Conservation (phyloP, 2,888 invertebrate species). For the Stenurella melanura region DNA sequence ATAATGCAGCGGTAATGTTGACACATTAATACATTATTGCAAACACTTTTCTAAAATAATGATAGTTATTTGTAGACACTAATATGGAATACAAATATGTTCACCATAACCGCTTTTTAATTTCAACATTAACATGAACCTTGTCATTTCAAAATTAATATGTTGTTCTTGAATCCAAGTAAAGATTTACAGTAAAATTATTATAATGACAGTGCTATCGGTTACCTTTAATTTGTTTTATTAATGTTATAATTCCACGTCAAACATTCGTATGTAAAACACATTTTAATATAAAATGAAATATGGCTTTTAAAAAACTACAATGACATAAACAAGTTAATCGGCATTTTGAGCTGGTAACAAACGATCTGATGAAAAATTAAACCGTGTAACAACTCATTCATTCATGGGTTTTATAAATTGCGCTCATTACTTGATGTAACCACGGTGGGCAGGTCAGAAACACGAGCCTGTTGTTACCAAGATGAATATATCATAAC, state of each 20-base stretch:
- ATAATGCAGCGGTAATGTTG: too few species aligned
- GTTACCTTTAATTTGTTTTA: constrained; percentile 55
- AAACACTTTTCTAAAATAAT: too few species aligned
- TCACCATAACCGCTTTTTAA: neutral
- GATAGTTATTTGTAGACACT: neutral
- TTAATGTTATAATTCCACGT: constrained; percentile 61
- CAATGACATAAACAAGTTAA: constrained; percentile 67
- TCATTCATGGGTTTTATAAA: constrained; percentile 66
- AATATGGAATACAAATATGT: neutral
- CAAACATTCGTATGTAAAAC: constrained; percentile 58
- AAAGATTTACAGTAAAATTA: constrained; percentile 20
- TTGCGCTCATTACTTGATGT: constrained; percentile 67
- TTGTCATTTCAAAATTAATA: constrained; percentile 10
- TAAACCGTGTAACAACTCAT: constrained; percentile 67
- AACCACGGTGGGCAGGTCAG: constrained; percentile 63
- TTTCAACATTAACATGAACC: neutral
- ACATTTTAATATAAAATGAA: constrained; percentile 63
- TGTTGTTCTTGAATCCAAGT: neutral
- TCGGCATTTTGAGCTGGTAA: constrained; percentile 65
- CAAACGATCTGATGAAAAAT: constrained; percentile 70
- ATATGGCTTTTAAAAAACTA: constrained; percentile 62
- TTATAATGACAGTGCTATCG: constrained; percentile 30
- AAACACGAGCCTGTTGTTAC: constrained; percentile 52
- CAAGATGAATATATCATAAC: constrained; percentile 50
- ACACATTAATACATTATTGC: too few species aligned